Evolutionary conservation across 2,113 vertebrate genomes (phyloP).

Genomic region (Trematocara nigrifrons): DNA sequence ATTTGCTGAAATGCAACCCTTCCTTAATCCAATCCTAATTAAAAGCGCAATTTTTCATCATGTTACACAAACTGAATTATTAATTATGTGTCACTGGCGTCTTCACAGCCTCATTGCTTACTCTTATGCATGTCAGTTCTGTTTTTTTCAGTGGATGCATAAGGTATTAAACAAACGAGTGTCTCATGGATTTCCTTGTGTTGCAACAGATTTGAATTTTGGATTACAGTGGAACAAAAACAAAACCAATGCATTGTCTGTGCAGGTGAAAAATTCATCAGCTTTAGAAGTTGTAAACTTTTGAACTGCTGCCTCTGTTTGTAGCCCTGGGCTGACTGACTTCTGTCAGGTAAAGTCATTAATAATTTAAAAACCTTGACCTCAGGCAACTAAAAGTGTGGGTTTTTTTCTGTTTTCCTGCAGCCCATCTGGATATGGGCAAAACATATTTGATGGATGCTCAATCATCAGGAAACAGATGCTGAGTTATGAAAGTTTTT

Average conservation of each 20-base stretch:
- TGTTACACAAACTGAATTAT: conserved; percentile 9
- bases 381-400: background rate
- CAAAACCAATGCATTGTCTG: background rate
- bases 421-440: background rate
- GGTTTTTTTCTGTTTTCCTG: background rate
- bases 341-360: background rate
- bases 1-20: conserved; percentile 3
- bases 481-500: background rate
- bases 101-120: background rate
- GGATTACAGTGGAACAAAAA: background rate
- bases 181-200: background rate
- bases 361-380: background rate
- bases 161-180: background rate
- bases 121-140: background rate
- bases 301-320: background rate
- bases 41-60: background rate
- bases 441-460: background rate
- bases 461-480: background rate
- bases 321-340: background rate
- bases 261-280: background rate
- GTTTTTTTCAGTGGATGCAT: background rate
- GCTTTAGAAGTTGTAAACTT: background rate
- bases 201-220: background rate
- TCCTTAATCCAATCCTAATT: conserved; percentile 9
- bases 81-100: background rate